Evolutionary conservation across 2,113 vertebrate species (phyloP), one percentile per base, ranked within the genome.

Genomic region (Aramus guarauna): DNA sequence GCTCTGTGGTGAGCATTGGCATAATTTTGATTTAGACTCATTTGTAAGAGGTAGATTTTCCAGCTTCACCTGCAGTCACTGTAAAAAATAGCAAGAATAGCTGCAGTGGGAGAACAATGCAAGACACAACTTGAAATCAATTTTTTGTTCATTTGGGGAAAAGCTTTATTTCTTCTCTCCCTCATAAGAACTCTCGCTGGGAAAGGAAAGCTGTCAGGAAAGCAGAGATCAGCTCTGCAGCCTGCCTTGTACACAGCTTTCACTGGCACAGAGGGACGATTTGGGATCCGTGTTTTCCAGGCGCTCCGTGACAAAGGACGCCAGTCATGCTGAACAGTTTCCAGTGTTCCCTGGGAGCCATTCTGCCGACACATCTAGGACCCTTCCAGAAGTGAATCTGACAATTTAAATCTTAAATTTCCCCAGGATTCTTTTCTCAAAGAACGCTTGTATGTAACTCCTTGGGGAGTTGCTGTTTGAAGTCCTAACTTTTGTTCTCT

Each of bases 241-340:
- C 39, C 69, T 37, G 45, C 30, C 69, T 36, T 6, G 30, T 39
- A 36, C 12, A 41, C 52, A 88, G 83, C 52, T 58, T 77, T 62
- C 12, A 30, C 14, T 15, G 47, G n/a, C 32, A 83, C 0, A 0
- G 71, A 83, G 22, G 47, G 29, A 69, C 29, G 52, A 58, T 88
- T 67, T 58, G 21, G 23, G 41, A 58, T 74, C 36, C 1, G 5
- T 0, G 2, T 71, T 62, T 85, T 82, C 43, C 58, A 55, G 32
- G 56, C 0, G 0, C 23, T 78, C 52, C 1, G 0, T 5, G 20
- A 80, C 43, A 50, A 85, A n/a, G 32, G 32, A 32, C 3, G 12
- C 23, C 58, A 63, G 63, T 29, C 16, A 50, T 1, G 1, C 37
- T 16, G 15, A 67, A 41, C 19, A 37, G 23, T 27, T 58, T 39